These are phyloP conservation scores for Tiliacea citrago DNA, from an alignment of 2,888 invertebrate species.

Conservation along the genomic window DNA sequence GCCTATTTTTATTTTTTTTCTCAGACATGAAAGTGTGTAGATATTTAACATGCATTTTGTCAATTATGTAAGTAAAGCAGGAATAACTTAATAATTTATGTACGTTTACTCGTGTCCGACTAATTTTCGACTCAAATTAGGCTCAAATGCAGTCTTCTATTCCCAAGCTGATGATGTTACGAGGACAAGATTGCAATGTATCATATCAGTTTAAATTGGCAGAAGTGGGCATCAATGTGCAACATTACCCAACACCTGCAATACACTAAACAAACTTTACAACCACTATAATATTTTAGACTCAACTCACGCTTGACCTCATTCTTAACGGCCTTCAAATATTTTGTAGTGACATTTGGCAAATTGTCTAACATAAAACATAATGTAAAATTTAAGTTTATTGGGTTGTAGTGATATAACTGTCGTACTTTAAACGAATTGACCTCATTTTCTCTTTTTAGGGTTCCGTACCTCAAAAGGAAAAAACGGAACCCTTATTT, in stretches of 20 bases:
- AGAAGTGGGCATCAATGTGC: not conserved
- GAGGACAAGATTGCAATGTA: not conserved
- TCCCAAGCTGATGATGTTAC: no score
- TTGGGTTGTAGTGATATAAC: not conserved
- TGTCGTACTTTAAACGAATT: not conserved
- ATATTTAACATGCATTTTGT: no score
- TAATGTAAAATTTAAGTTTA: slow-evolving; percentile 31
- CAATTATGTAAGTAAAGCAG: no score
- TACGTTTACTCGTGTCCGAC: not conserved
- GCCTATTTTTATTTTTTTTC: no score
- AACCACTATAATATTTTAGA: slow-evolving; percentile 41
- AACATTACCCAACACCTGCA: slow-evolving; percentile 3
- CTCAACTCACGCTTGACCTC: slow-evolving; percentile 20
- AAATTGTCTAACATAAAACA: slow-evolving; percentile 25
- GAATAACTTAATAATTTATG: no score
- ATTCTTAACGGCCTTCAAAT: slow-evolving; percentile 31
- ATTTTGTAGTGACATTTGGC: slow-evolving; percentile 39
- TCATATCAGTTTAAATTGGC: slow-evolving; percentile 1
- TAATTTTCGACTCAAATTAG: not conserved
- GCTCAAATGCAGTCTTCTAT: not conserved
- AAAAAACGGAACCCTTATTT: no score
- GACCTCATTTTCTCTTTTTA: no score
- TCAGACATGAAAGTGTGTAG: no score
- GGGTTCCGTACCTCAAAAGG: no score
- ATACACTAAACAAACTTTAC: slow-evolving; percentile 22